Base-by-base conservation (phyloP, 2,888 invertebrate species). In the Rhamnusium bicolor region DNA sequence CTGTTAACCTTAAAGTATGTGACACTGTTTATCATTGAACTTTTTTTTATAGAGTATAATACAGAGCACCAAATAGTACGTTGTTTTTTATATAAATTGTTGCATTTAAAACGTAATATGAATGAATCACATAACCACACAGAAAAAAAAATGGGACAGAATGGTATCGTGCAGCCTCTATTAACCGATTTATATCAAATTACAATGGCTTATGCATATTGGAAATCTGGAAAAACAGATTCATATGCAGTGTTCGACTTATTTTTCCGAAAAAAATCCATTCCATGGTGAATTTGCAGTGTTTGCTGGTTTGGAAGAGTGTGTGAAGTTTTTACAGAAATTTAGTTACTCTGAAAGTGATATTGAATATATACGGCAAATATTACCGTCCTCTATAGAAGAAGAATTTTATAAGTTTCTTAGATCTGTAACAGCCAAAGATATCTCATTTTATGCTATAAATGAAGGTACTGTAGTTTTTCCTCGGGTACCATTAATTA, bases 121-220 rank as follows among this genome's bases (percentile, higher is more conserved):
- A n/a, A 40, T 3, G n/a, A 40, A n/a, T 40, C n/a, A 40, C 2
- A n/a, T n/a, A 40, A 40, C 40, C n/a, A n/a, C n/a, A n/a, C n/a
- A n/a, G 40, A n/a, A n/a, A 40, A 40, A 40, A 40, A 40, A n/a
- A 40, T n/a, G 1, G 40, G 92, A 61, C 94, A 94, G 87, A 95
- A 95, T 89, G 93, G 93, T 82, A 94, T 97, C 82, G 95, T 97
- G 77, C 97, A 96, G 89, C 96, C 97, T 49, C 90, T 97, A 75
- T 91, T 97, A 75, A 97, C 97, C 86, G 98, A 98, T 91, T 90
- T 98, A 72, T 98, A 98, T 89, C 98, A 98, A 91, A 97, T 99
- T 81, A 98, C 98, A 5, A 99, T 99, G 98, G 98, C 98, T 0
- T 99, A 99, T 89, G 98, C 98, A 0, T 99, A 99, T 87, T 99